Evolutionary conservation across 1,140 invertebrate species (phyloP).

Genomic region (Nymphalis io): DNA sequence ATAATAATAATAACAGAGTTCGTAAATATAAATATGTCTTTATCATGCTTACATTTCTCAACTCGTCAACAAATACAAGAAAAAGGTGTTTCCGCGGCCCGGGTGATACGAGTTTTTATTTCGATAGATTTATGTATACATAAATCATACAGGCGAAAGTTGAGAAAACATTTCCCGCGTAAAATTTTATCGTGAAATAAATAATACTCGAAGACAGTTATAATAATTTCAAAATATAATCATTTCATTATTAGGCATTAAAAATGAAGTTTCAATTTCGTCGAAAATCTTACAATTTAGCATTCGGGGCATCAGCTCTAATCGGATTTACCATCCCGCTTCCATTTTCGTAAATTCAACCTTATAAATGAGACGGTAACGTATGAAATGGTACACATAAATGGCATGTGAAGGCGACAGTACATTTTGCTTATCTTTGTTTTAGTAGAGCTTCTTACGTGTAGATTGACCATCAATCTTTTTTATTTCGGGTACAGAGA

Average conservation of each 20-base stretch:
- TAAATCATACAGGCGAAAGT: background rate
- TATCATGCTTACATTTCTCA: too few species aligned
- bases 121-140: background rate
- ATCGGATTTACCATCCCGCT: conserved; percentile 17
- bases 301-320: conserved; percentile 21
- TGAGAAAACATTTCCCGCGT: too few species aligned
- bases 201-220: background rate
- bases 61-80: too few species aligned
- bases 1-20: too few species aligned
- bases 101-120: too few species aligned
- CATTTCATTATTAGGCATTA: conserved; percentile 9
- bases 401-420: conserved; percentile 2
- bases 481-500: conserved; percentile 12
- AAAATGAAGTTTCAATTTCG: conserved; percentile 20
- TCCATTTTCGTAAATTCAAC: background rate
- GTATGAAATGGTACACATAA: conserved; percentile 5
- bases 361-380: background rate
- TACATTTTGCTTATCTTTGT: conserved; percentile 30
- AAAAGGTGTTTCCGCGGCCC: too few species aligned
- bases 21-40: too few species aligned
- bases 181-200: background rate
- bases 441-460: conserved; percentile 30
- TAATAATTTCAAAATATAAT: conserved; percentile 4
- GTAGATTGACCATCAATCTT: conserved; percentile 22
- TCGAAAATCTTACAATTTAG: conserved; percentile 29